These are phyloP conservation scores for Syrista parreyssii DNA, from an alignment of 2,888 invertebrate species.

Conservation along the genomic window DNA sequence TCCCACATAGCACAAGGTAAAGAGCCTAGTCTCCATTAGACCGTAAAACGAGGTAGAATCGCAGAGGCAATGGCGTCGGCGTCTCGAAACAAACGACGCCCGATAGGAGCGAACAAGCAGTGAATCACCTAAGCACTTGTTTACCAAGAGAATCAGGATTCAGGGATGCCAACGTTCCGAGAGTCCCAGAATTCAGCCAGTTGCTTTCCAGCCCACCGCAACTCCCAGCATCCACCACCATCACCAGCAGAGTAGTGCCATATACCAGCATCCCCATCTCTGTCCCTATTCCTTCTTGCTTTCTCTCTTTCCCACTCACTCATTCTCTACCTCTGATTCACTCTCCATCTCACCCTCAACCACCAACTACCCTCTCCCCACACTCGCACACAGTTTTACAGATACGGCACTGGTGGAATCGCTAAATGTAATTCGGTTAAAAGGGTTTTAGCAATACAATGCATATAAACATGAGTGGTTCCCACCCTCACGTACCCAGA, in stretches of 20 bases:
- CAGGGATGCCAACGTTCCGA: constrained; percentile 55
- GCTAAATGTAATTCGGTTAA: constrained; percentile 66
- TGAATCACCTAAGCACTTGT: constrained; percentile 65
- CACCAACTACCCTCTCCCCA: constrained; percentile 14
- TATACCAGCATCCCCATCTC: neutral
- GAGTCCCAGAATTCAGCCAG: constrained; percentile 49
- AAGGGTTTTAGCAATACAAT: constrained; percentile 66
- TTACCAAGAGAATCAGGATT: constrained; percentile 64
- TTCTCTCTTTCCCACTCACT: constrained; percentile 19
- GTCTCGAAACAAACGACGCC: constrained; percentile 63
- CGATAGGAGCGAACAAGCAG: constrained; percentile 63
- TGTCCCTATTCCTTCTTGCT: neutral
- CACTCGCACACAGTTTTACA: constrained; percentile 34
- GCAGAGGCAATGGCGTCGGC: constrained; percentile 54
- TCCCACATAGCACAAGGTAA: neutral
- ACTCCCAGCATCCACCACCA: constrained; percentile 1
- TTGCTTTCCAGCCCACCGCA: constrained; percentile 10
- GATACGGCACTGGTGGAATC: constrained; percentile 58
- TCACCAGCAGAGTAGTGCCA: neutral
- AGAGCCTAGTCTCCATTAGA: constrained; percentile 47
- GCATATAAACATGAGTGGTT: constrained; percentile 64
- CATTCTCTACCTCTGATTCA: neutral
- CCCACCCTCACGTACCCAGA: constrained; percentile 29
- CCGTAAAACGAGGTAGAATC: constrained; percentile 60
- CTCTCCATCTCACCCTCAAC: constrained; percentile 17